A percentile compares a stretch with the other conserved stretches of the same genome.
phyloP scores from a whole-genome alignment of 2,797 vertebrate species.

The Todus mexicanus region DNA sequence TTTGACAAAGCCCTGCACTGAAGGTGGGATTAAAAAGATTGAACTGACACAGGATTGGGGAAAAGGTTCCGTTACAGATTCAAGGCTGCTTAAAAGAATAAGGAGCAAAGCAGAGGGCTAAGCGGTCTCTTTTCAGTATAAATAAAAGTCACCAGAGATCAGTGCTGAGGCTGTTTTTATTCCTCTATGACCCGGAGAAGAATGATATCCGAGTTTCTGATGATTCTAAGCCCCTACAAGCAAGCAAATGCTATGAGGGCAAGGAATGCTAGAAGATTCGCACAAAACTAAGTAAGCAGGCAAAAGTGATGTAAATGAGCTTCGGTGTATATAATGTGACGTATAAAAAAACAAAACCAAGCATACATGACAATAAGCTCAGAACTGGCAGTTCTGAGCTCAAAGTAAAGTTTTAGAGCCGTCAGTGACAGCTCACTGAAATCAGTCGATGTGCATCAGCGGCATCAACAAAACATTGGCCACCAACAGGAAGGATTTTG shows the following conservation, averaged over 20 bases:
- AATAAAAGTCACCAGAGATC: not conserved
- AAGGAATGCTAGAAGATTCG: not conserved
- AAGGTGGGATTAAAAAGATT: not conserved
- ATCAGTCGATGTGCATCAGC: not conserved
- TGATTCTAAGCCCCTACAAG: not conserved
- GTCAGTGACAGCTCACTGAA: not conserved
- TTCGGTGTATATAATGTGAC: not conserved
- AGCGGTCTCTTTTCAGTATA: not conserved
- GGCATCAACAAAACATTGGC: not conserved
- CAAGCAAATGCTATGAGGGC: not conserved
- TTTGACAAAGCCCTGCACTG: not conserved
- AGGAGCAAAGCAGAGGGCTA: not conserved
- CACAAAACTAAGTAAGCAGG: not conserved
- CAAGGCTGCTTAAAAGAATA: not conserved
- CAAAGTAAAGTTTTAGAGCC: not conserved
- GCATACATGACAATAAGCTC: not conserved
- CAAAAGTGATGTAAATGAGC: not conserved
- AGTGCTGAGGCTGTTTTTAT: not conserved
- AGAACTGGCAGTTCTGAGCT: not conserved
- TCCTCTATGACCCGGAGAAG: not conserved
- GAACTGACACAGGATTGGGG: not conserved
- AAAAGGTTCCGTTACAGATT: not conserved
- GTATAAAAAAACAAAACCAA: not conserved
- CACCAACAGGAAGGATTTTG: not conserved
- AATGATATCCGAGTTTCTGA: not conserved